phyloP scores from a whole-genome alignment of 2,113 vertebrate genomes.

The Collichthys lucidus region DNA sequence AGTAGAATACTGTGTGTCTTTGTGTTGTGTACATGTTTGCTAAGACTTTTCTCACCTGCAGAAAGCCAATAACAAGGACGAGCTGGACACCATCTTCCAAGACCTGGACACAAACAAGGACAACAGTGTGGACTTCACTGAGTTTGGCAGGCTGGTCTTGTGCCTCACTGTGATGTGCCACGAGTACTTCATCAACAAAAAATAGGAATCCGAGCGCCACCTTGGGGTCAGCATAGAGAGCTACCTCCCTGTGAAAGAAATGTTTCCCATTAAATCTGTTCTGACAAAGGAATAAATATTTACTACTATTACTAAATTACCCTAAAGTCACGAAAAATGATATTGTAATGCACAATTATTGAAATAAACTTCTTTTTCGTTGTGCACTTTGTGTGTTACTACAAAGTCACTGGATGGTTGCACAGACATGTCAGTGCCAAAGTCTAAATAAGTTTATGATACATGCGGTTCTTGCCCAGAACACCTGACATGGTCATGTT shows the following conservation, averaged over 20 bases:
- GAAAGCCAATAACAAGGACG: constrained; percentile 56
- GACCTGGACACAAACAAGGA: constrained; percentile 77
- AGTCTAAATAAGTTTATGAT: too few relatives aligned
- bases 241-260: constrained; percentile 14
- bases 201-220: constrained; percentile 48
- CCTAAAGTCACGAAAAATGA: background rate
- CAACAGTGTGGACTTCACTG: constrained; percentile 80
- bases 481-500: too few relatives aligned
- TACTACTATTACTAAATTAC: background rate
- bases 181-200: constrained; percentile 48
- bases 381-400: background rate
- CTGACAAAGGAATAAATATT: constrained; percentile 7
- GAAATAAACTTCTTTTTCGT: constrained; percentile 54
- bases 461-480: too few relatives aligned
- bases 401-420: too few relatives aligned
- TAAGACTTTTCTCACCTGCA: constrained; percentile 42
- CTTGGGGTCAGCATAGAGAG: constrained; percentile 31
- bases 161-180: constrained; percentile 75
- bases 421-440: too few relatives aligned
- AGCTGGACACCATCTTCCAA: constrained; percentile 74
- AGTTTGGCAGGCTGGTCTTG: constrained; percentile 74
- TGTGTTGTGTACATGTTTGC: background rate
- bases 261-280: background rate
- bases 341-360: constrained; percentile 36
- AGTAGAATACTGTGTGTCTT: background rate